Evolutionary conservation across 2,797 vertebrate species (phyloP).

Genomic region (Schizothorax lantsangensis): DNA sequence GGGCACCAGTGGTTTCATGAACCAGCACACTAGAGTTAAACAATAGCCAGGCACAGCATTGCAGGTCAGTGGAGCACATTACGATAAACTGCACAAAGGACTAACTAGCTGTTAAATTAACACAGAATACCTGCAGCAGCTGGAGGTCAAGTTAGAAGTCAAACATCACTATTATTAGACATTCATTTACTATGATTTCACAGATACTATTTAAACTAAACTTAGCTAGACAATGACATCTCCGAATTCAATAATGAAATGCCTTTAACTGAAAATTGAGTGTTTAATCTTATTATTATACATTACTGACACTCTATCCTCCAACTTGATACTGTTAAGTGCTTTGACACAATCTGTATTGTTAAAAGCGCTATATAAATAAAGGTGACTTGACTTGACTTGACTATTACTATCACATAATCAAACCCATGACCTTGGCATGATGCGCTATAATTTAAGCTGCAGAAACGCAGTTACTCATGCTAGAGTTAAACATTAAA

Average conservation of each 20-base stretch:
- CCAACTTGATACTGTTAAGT: too few species aligned
- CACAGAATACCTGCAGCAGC: neutral
- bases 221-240: too few species aligned
- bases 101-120: constrained; percentile 7
- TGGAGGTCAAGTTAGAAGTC: constrained; percentile 6
- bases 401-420: constrained; percentile 1
- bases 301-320: too few species aligned
- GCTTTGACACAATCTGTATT: too few species aligned
- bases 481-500: constrained; percentile 10
- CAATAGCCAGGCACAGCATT: constrained; percentile 5
- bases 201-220: too few species aligned
- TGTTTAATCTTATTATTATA: too few species aligned
- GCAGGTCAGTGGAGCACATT: constrained; percentile 28
- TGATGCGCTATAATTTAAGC: neutral
- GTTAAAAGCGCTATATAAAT: too few species aligned
- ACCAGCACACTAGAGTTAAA: constrained; percentile 9
- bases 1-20: constrained; percentile 3
- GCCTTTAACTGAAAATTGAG: too few species aligned
- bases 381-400: too few species aligned
- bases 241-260: too few species aligned
- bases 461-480: neutral
- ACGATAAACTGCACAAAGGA: neutral
- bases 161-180: neutral
- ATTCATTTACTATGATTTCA: too few species aligned
- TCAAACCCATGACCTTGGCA: neutral